Evolutionary conservation across 2,113 vertebrate species (phyloP), one percentile per base, ranked within the genome.

Genomic region (Drymodes brunneopygia): DNA sequence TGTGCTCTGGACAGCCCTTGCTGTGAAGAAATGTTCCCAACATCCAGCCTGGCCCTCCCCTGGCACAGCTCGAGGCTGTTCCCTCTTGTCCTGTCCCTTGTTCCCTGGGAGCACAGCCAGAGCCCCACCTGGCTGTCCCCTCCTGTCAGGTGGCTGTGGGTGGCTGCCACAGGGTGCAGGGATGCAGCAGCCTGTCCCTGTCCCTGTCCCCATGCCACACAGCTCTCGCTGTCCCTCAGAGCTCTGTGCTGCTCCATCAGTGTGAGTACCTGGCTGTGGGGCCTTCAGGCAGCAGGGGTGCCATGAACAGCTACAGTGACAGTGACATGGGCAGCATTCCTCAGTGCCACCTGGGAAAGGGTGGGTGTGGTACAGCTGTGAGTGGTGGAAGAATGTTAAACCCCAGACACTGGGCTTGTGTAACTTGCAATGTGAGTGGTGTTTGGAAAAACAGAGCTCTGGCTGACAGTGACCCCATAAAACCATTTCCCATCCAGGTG

Each of bases 321-420:
- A 1, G 47, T 4, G 11, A 11, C 15, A 1, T 0, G 22, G 31
- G 6, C 23, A 21, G 51, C 20, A 0, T 15, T 40, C 38, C 72
- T 13, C n/a, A 11, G 0, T 17, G 48, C 57, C 23, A 1, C 23
- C 9, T 23, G 5, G 2, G 7, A 10, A 18, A n/a, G 51, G 29
- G 11, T 9, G 38, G 56, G 6, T 0, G 0, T 5, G 35, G 3
- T 7, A 2, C 0, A n/a, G 82, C 3, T 18, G 1, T 8, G 1
- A 12, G 35, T 4, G 53, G 13, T 51, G 44, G 50, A 14, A 9
- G n/a, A 8, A 4, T 9, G 31, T n/a, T 31, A 11, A 17, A n/a
- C 3, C 2, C 3, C 22, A 7, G 66, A 36, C 31, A 1, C 4
- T 25, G 54, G 50, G 28, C 24, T 48, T 40, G 11, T 1, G 35